These are phyloP conservation scores for Neotoxoptera formosana DNA, from an alignment of 1,140 invertebrate species.

Conservation along the genomic window DNA sequence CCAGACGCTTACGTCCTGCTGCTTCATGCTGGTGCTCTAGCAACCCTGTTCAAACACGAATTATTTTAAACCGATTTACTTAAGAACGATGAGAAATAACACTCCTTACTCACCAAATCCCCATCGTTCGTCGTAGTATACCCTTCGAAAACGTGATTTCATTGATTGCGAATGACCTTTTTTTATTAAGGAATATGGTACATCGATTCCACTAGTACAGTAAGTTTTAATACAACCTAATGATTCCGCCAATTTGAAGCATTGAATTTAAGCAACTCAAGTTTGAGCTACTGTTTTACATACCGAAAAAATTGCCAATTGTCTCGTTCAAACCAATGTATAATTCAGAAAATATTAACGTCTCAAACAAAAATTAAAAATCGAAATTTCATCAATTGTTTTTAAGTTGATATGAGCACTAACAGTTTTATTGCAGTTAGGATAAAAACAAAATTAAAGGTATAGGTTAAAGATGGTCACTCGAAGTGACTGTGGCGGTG, in stretches of 20 bases:
- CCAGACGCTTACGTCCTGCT: not conserved
- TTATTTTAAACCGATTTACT: not conserved
- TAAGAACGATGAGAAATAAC: not conserved
- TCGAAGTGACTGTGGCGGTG: not conserved
- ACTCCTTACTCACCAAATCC: not conserved
- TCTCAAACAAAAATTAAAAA: not conserved
- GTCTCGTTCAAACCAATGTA: not conserved
- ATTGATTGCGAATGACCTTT: not conserved
- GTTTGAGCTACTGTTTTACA: not conserved
- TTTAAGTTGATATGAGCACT: not conserved
- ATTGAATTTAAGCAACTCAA: not conserved
- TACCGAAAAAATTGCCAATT: not conserved
- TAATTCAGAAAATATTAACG: not conserved
- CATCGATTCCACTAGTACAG: not conserved
- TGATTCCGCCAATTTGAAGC: not conserved
- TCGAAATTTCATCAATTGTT: not conserved
- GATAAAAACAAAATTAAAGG: not conserved
- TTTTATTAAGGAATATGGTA: not conserved
- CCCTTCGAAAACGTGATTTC: not conserved
- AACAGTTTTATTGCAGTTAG: not conserved
- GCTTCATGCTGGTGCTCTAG: not conserved
- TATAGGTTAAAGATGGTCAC: slow-evolving; percentile 10
- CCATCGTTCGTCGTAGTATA: not conserved
- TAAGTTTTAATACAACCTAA: not conserved
- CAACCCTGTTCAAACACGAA: not conserved